Conservation (phyloP, 2,113 vertebrate genomes). For the Semicossyphus pulcher region DNA sequence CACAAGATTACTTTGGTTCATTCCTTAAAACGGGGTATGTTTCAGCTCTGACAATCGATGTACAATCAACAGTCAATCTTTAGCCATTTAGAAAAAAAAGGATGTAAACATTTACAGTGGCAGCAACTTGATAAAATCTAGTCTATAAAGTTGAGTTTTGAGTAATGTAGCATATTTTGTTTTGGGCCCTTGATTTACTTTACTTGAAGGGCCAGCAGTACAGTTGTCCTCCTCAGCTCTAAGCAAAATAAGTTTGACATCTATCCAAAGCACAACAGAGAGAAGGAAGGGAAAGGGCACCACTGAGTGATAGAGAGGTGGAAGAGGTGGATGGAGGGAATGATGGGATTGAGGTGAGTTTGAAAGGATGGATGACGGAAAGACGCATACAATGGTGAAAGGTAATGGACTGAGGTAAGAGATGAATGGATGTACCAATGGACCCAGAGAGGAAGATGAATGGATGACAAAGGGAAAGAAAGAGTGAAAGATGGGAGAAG, state of each 20-base stretch:
- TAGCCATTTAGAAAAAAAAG: neutral
- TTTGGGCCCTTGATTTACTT: no score
- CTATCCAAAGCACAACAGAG: slow-evolving; percentile 3
- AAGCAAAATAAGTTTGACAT: neutral
- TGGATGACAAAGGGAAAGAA: slow-evolving; percentile 53
- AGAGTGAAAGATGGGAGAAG: slow-evolving; percentile 54
- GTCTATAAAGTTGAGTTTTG: neutral
- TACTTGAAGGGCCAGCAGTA: neutral
- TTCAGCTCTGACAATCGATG: neutral
- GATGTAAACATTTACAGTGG: neutral
- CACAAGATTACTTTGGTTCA: neutral
- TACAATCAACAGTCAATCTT: neutral
- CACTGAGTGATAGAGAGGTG: slow-evolving; percentile 27
- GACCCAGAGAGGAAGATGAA: slow-evolving; percentile 64
- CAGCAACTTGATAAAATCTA: neutral
- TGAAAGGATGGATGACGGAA: slow-evolving; percentile 56
- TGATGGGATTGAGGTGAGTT: slow-evolving; percentile 47
- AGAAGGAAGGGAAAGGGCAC: slow-evolving; percentile 6
- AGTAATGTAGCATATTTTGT: no score
- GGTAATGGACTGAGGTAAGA: slow-evolving; percentile 72
- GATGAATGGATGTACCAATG: slow-evolving; percentile 70
- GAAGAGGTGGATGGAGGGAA: slow-evolving; percentile 36
- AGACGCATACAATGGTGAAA: slow-evolving; percentile 53
- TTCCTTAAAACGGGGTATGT: no score
- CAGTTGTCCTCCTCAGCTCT: neutral